Evolutionary conservation across 2,113 vertebrate genomes (phyloP), one percentile per base, ranked within the genome.

Genomic region (Terrapene triunguis): DNA sequence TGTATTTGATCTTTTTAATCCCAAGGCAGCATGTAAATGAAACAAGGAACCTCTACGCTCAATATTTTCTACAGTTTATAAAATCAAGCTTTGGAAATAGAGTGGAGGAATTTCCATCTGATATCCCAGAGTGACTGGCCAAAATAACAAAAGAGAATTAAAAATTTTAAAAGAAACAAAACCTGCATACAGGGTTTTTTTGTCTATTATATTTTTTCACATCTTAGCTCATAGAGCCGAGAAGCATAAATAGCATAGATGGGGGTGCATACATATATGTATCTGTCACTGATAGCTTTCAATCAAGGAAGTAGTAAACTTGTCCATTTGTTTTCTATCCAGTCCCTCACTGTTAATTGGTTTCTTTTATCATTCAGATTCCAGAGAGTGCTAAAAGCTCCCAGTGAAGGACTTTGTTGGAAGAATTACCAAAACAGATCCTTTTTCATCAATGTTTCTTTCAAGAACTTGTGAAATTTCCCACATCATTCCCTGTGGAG

Each of bases 391-490:
- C 80, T 93, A 80, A 84, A 90, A 95, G 78, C n/a, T 53, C 42
- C 14, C 21, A 47, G 48, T 93, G 95, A 98, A 97, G 80, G 81
- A 86, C 1, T 9, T 35, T 35, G 55, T 88, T 11, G 1, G 94
- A 94, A 95, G 38, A 91, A 87, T 95, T 90, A 95, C 72, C 93
- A 96, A 97, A 98, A 93, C 90, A 94, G 95, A 27, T 1, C 32
- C 62, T 88, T 92, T 89, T 93, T 92, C 82, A 93, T n/a, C 82
- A 95, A 89, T 1, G 2, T 88, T 97, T 93, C 72, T 97, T 95
- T 97, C 94, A 97, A 92, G 87, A 97, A 79, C 88, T 96, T 96
- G 97, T 92, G 95, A 98, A 97, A 97, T 98, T 98, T 96, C 96
- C 96, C 97, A 97, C 90, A 92, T 93, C 80, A 72, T 88, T 96